Conservation (phyloP, 37 sponge, comb jelly and placozoan species). For the Halichondria panicea region DNA sequence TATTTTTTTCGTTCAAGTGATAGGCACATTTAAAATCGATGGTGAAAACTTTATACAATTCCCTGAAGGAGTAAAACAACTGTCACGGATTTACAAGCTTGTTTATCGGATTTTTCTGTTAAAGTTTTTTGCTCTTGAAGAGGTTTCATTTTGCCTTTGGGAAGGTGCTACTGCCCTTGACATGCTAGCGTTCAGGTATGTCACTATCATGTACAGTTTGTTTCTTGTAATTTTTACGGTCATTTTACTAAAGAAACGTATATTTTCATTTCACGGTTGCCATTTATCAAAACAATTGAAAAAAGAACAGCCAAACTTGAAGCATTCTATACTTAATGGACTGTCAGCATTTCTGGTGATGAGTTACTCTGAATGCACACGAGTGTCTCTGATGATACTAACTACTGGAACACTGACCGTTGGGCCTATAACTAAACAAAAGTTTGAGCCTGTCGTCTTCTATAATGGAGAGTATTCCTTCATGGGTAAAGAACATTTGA, state of each 20-base stretch:
- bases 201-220: conserved; percentile 16
- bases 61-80: not conserved
- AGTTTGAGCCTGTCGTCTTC: not conserved
- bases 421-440: not conserved
- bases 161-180: conserved; percentile 35
- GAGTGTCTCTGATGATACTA: too few relatives aligned
- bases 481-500: conserved; percentile 39
- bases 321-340: conserved; percentile 15
- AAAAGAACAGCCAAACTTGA: too few relatives aligned
- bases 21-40: conserved; percentile 15
- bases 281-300: too few relatives aligned
- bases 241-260: conserved; percentile 4
- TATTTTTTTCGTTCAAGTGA: conserved; percentile 33
- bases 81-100: too few relatives aligned
- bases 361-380: conserved; percentile 15
- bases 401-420: too few relatives aligned
- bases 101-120: conserved; percentile 49
- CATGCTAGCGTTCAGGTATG: conserved; percentile 39
- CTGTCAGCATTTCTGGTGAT: conserved; percentile 32
- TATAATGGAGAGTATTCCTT: conserved; percentile 24
- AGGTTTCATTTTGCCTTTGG: conserved; percentile 52
- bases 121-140: conserved; percentile 31
- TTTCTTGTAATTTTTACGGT: not conserved
- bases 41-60: conserved; percentile 2
- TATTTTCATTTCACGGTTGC: too few relatives aligned